Conservation (phyloP, 2,797 vertebrate genomes). For the Myripristis jacobus region DNA sequence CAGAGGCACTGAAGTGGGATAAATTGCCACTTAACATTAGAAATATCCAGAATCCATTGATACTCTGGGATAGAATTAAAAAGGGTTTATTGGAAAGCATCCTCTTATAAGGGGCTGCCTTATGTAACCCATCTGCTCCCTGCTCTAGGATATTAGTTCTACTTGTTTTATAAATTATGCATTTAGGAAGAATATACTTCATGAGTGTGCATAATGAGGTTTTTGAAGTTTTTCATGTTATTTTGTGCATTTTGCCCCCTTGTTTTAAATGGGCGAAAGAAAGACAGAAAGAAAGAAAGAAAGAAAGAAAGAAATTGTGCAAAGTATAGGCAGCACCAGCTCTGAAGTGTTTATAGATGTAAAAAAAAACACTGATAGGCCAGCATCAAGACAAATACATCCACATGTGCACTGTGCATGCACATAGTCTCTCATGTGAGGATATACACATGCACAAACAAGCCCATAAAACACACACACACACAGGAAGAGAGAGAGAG, state of each 20-base stretch:
- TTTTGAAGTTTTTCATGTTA: not conserved
- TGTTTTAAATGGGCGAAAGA: not conserved
- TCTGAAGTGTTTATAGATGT: not conserved
- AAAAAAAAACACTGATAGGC: no score
- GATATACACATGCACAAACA: not conserved
- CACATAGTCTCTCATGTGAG: not conserved
- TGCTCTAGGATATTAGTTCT: conserved; percentile 16
- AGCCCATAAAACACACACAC: not conserved
- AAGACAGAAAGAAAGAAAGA: not conserved
- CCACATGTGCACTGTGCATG: not conserved
- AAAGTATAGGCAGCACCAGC: not conserved
- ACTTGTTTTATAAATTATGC: conserved; percentile 36
- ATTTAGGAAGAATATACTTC: not conserved
- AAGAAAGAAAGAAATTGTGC: not conserved
- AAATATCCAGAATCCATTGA: no score
- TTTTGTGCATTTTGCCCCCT: no score
- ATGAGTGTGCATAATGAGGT: no score
- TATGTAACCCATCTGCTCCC: conserved; percentile 7
- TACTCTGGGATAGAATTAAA: no score
- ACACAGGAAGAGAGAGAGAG: no score
- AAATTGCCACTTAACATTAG: no score
- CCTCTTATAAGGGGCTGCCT: conserved; percentile 10
- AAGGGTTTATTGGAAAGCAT: no score
- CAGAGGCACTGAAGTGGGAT: not conserved
- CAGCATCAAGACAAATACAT: not conserved